phyloP scores from a whole-genome alignment of 2,113 vertebrate genomes.

The Austrofundulus limnaeus region DNA sequence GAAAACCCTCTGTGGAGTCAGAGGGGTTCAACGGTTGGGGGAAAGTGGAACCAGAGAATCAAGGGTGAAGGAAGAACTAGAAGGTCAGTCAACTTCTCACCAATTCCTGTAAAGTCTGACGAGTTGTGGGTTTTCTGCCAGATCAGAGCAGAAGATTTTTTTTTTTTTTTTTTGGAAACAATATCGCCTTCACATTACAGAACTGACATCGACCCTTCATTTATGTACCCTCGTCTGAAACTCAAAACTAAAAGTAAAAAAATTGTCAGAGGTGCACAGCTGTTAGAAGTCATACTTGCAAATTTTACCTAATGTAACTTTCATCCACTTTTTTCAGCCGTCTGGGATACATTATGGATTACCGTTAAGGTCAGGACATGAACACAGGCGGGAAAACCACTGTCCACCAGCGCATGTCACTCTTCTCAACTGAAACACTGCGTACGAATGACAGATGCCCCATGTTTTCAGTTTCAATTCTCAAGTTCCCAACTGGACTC shows the following conservation, averaged over 20 bases:
- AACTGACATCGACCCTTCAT: conserved; percentile 21
- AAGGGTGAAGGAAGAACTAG: neutral
- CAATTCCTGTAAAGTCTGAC: neutral
- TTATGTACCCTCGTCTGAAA: conserved; percentile 40
- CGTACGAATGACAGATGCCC: conserved; percentile 22
- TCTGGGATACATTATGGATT: conserved; percentile 66
- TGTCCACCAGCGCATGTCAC: conserved; percentile 26
- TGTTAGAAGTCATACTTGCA: conserved; percentile 25
- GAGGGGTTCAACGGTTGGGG: conserved; percentile 2
- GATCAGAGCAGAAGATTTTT: conserved; percentile 48
- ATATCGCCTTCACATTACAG: conserved; percentile 20
- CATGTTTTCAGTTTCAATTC: conserved; percentile 45
- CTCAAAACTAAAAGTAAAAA: conserved; percentile 67
- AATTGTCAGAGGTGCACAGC: conserved; percentile 53
- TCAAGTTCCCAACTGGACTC: conserved; percentile 50
- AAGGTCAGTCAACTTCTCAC: conserved; percentile 25
- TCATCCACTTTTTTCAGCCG: conserved; percentile 61
- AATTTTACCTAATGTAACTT: conserved; percentile 64
- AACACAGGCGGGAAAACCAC: conserved; percentile 58
- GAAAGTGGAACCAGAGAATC: neutral
- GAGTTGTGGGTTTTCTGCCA: conserved; percentile 26
- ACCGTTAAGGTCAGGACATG: conserved; percentile 73
- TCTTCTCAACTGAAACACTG: conserved; percentile 10
- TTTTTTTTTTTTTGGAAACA: conserved; percentile 37
- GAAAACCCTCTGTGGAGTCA: conserved; percentile 13